A percentile compares a stretch with the other conserved stretches of the same genome.
Evolutionary conservation across 2,888 invertebrate species (phyloP).

Genomic region (Xylocampa areola): DNA sequence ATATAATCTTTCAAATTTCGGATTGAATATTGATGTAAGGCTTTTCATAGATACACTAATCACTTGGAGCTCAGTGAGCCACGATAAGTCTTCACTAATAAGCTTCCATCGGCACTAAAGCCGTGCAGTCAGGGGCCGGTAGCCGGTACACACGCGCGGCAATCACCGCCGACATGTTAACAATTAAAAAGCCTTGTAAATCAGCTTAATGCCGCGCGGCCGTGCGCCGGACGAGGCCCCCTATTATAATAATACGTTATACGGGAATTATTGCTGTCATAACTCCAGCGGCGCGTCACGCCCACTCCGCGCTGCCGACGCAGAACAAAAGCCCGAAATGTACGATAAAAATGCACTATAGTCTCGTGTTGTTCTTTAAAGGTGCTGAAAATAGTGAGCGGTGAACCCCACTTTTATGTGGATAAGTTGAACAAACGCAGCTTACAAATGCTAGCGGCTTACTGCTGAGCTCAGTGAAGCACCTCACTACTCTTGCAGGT

Average conservation of each 20-base stretch:
- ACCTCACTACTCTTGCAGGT: background rate
- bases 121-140: background rate
- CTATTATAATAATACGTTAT: conserved; percentile 59
- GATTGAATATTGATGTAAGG: too few species aligned
- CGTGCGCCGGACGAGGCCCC: conserved; percentile 23
- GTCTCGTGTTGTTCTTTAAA: conserved; percentile 1
- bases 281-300: conserved; percentile 52
- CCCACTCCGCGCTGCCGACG: conserved; percentile 30
- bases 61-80: too few species aligned
- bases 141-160: background rate
- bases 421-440: conserved; percentile 1
- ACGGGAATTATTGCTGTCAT: conserved; percentile 63
- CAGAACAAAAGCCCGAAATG: conserved; percentile 27
- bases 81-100: background rate
- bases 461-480: background rate
- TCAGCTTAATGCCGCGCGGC: conserved; percentile 60
- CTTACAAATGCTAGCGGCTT: conserved; percentile 7
- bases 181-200: conserved; percentile 63
- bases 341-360: conserved; percentile 29
- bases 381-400: background rate
- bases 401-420: conserved; percentile 6
- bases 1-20: too few species aligned
- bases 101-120: background rate
- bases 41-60: too few species aligned
- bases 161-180: conserved; percentile 26